These are phyloP conservation scores for Phrynocephalus versicolor DNA, from an alignment of 2,113 vertebrate species.

Conservation along the genomic window DNA sequence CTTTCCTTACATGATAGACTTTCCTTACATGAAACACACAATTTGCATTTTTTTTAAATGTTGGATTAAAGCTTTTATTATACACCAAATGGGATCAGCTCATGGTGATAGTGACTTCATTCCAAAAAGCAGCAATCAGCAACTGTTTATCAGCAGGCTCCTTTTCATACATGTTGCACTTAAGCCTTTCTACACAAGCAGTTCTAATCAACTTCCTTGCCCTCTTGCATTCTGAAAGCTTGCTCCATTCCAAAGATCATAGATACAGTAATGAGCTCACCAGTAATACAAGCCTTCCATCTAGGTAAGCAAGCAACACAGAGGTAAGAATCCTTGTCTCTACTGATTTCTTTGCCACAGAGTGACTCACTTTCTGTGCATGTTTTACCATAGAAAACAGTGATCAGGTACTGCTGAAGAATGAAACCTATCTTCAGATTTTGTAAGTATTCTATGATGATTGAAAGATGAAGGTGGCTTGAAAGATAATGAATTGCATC, in stretches of 20 bases:
- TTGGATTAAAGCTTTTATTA: not conserved
- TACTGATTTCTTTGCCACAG: not conserved
- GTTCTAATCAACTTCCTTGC: not conserved
- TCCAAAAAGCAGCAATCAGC: not conserved
- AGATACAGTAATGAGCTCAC: not conserved
- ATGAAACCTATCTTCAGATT: slow-evolving; percentile 37
- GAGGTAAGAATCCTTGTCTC: not conserved
- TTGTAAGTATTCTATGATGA: slow-evolving; percentile 25
- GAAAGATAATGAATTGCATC: not conserved
- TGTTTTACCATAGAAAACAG: slow-evolving; percentile 31
- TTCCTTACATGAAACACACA: not conserved
- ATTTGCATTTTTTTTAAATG: no score
- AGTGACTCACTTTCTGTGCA: not conserved
- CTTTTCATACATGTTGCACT: not conserved
- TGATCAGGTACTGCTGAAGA: slow-evolving; percentile 41
- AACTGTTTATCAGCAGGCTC: fast-evolving
- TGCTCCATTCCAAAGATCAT: no score
- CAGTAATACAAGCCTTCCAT: not conserved
- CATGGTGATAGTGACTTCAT: fast-evolving
- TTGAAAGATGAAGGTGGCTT: slow-evolving; percentile 8
- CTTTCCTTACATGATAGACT: not conserved
- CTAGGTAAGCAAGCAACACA: not conserved
- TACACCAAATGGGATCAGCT: slow-evolving; percentile 16
- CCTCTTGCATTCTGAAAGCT: not conserved
- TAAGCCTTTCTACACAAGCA: fast-evolving